phyloP scores from a whole-genome alignment of 2,888 invertebrate species.

The Hirudinaria manillensis region DNA sequence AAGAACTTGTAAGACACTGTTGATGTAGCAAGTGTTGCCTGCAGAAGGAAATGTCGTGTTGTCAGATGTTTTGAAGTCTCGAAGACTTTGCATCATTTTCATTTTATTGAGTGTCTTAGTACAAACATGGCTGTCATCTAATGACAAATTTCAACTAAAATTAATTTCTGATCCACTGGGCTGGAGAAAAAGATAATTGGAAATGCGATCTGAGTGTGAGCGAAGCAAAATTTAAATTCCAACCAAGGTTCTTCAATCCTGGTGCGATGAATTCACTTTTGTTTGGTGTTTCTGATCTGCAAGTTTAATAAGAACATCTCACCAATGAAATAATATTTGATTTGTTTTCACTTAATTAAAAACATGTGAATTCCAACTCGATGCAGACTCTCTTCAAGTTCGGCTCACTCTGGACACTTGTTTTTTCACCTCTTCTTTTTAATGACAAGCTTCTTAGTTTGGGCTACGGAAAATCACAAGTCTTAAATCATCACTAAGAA shows the following conservation, averaged over 20 bases:
- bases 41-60: neutral
- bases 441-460: neutral
- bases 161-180: too few species aligned
- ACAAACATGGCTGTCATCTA: too few species aligned
- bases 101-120: too few species aligned
- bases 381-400: neutral
- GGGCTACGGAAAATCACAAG: too few species aligned
- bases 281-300: neutral
- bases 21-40: slow-evolving; percentile 14
- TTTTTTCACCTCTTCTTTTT: neutral
- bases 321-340: neutral
- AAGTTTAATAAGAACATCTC: too few species aligned
- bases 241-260: neutral
- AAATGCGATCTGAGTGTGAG: neutral
- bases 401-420: neutral
- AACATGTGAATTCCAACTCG: neutral
- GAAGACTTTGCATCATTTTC: too few species aligned
- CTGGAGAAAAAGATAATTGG: too few species aligned
- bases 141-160: too few species aligned
- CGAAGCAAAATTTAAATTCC: neutral
- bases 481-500: too few species aligned
- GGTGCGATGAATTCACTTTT: neutral
- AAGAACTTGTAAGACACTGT: slow-evolving; percentile 7
- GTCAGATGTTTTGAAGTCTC: too few species aligned
- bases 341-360: neutral